A percentile compares a stretch with the other conserved stretches of the same genome.
Conservation (phyloP, 2,113 vertebrate genomes). For the Axis porcinus region DNA sequence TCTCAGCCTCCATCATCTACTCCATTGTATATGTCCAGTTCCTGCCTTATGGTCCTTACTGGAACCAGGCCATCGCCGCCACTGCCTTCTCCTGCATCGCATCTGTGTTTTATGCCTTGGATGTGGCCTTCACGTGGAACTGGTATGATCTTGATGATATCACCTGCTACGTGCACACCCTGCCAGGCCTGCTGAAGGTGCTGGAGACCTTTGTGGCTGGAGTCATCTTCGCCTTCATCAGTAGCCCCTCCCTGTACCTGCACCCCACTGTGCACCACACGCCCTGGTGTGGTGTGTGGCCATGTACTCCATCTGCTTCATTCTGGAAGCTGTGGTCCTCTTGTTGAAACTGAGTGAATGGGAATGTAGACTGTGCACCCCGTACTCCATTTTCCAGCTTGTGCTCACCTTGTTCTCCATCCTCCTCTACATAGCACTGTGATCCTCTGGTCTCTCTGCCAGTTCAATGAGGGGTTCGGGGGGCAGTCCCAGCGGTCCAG, state of each 20-base stretch:
- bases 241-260: too few relatives aligned
- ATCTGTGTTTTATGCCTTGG: conserved; percentile 83
- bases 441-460: conserved; percentile 90
- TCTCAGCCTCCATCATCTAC: neutral
- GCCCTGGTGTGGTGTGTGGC: conserved; percentile 88
- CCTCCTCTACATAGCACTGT: conserved; percentile 84
- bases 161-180: conserved; percentile 90
- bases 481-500: neutral
- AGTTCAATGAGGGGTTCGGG: conserved; percentile 81
- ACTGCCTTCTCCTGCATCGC: conserved; percentile 88
- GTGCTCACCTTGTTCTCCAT: conserved; percentile 86
- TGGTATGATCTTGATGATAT: conserved; percentile 77
- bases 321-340: conserved; percentile 85
- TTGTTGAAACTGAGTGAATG: conserved; percentile 88
- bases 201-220: too few relatives aligned
- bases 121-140: conserved; percentile 88
- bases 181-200: too few relatives aligned
- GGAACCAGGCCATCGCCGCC: conserved; percentile 80
- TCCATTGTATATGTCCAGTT: neutral
- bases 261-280: too few relatives aligned
- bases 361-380: conserved; percentile 85
- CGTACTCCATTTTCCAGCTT: conserved; percentile 87
- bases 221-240: too few relatives aligned
- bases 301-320: conserved; percentile 91
- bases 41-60: neutral